Conservation (phyloP, 2,797 vertebrate genomes). For the Molossus alvarezi region DNA sequence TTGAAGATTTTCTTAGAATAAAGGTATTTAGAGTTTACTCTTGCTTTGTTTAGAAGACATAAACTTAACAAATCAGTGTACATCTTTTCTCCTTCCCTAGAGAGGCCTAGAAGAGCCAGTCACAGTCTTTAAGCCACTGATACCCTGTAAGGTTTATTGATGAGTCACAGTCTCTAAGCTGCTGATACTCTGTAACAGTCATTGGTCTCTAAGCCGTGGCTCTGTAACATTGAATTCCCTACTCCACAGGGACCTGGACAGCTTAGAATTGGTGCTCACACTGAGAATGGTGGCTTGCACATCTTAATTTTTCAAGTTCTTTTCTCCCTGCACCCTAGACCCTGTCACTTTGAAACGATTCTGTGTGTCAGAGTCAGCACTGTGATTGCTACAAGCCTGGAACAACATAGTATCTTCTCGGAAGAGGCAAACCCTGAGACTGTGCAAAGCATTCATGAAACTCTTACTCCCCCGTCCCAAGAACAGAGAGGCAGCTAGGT, state of each 20-base stretch:
- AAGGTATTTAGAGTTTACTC: neutral
- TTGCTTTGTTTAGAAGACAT: neutral
- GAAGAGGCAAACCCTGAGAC: neutral
- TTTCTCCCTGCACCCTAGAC: fast-evolving
- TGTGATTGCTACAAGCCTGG: fast-evolving
- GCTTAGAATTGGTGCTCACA: neutral
- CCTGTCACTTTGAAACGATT: fast-evolving
- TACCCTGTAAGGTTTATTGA: neutral
- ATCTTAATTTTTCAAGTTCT: fast-evolving
- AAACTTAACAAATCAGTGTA: too few relatives aligned
- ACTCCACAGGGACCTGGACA: neutral
- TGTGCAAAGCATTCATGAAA: fast-evolving
- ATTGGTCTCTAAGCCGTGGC: neutral
- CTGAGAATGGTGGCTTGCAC: fast-evolving
- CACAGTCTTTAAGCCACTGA: fast-evolving
- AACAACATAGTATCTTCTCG: fast-evolving
- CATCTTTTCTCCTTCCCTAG: neutral
- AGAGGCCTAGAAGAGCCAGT: neutral
- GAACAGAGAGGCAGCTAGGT: fast-evolving
- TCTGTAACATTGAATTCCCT: neutral
- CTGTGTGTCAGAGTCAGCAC: neutral
- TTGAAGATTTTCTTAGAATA: neutral
- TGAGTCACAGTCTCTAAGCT: neutral
- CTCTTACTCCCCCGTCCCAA: neutral
- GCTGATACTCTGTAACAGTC: neutral